Evolutionary conservation across 2,888 invertebrate genomes (phyloP).

Genomic region (Melieria picta): DNA sequence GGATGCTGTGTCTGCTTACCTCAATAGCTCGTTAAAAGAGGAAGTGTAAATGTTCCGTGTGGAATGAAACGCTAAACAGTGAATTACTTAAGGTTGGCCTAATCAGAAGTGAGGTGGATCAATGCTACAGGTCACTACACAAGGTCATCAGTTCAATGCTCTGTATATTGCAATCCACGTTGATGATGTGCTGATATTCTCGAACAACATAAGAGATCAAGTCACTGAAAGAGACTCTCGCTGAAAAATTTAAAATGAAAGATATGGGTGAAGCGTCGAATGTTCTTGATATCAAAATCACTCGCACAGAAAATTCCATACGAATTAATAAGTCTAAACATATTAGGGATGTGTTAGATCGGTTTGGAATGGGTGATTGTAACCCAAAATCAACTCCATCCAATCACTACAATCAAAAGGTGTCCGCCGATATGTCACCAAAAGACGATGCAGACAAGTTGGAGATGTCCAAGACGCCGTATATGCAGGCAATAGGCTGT

Average conservation of each 20-base stretch:
- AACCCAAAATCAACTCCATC: conserved; percentile 36
- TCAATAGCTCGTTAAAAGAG: neutral
- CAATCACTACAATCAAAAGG: conserved; percentile 33
- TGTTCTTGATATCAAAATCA: conserved; percentile 6
- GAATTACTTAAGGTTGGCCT: neutral
- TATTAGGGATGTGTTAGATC: conserved; percentile 18
- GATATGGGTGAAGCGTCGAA: conserved; percentile 26
- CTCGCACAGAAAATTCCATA: neutral
- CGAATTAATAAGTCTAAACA: conserved; percentile 31
- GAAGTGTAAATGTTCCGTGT: conserved; percentile 8
- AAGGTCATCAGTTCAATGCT: too few species aligned
- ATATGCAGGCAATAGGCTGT: conserved; percentile 36
- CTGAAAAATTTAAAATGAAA: conserved; percentile 27
- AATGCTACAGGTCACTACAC: neutral
- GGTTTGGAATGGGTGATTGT: conserved; percentile 26
- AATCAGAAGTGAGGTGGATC: conserved; percentile 9
- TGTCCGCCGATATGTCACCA: conserved; percentile 15
- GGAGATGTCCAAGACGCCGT: conserved; percentile 22
- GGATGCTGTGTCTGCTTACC: conserved; percentile 19
- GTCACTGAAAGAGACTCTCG: neutral
- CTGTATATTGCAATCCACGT: neutral
- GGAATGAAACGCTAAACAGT: conserved; percentile 11
- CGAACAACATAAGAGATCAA: neutral
- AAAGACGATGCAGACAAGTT: conserved; percentile 19
- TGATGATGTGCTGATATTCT: conserved; percentile 19